Conservation (phyloP, 2,888 invertebrate genomes). For the Ceratothoa steindachneri region DNA sequence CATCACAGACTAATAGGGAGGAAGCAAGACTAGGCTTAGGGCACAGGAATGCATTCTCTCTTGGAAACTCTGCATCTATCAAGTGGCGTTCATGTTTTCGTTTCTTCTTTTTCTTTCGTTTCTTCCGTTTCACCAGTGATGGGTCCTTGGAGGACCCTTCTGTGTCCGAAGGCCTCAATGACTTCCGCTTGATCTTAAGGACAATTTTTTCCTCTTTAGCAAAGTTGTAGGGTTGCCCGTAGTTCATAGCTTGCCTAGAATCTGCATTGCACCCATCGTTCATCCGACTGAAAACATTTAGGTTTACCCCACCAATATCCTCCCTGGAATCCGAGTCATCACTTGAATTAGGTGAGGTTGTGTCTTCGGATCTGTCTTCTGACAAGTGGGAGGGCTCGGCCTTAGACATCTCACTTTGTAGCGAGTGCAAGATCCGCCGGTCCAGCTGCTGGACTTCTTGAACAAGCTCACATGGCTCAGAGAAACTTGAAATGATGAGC, state of each 20-base stretch:
- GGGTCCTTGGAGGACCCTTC: neutral
- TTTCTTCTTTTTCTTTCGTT: slow-evolving; percentile 2
- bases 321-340: neutral
- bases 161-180: neutral
- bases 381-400: neutral
- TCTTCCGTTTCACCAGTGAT: neutral
- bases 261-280: neutral
- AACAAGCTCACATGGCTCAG: too few species aligned
- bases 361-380: neutral
- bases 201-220: neutral
- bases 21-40: too few species aligned
- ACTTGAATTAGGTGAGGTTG: neutral
- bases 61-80: neutral
- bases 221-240: neutral
- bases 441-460: too few species aligned
- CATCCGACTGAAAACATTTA: neutral
- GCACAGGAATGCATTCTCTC: neutral
- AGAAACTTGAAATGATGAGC: neutral
- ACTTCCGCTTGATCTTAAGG: neutral
- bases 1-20: slow-evolving; percentile 1
- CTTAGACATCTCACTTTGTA: neutral
- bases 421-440: neutral
- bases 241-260: neutral
- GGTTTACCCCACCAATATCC: neutral
- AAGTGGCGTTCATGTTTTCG: neutral